Conservation (phyloP, 2,888 invertebrate genomes). For the Balanococcus diminutus region DNA sequence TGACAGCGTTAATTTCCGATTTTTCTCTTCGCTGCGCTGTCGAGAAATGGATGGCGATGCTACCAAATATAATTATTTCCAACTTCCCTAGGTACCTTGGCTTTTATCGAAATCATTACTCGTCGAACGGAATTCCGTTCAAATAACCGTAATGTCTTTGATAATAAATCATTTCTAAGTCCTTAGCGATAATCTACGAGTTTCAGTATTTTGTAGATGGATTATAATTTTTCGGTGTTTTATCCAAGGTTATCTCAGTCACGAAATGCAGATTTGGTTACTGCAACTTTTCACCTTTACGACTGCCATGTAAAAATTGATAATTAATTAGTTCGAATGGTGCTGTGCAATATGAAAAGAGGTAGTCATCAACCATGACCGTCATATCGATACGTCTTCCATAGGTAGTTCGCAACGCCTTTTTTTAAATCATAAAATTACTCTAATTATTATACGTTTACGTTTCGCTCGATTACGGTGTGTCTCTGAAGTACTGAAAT, state of each 20-base stretch:
- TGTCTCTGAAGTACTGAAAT: no score
- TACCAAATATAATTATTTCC: neutral
- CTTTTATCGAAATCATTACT: conserved; percentile 21
- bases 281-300: neutral
- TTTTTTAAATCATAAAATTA: no score
- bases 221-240: conserved; percentile 3
- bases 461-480: no score
- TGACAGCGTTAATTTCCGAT: conserved; percentile 40
- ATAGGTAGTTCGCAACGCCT: neutral
- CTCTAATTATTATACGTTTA: no score
- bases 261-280: conserved; percentile 13
- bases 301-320: neutral
- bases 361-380: neutral
- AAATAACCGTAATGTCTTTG: conserved; percentile 28
- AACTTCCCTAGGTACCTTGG: conserved; percentile 11
- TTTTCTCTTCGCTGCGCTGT: neutral
- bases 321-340: neutral
- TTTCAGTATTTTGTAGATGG: neutral
- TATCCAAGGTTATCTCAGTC: neutral
- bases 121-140: conserved; percentile 29
- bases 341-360: neutral
- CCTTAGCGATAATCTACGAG: neutral
- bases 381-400: neutral
- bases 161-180: conserved; percentile 17
- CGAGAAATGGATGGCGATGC: neutral